Evolutionary conservation across 2,113 vertebrate species (phyloP), one percentile per base, ranked within the genome.

Genomic region (Myrmecobius fasciatus): DNA sequence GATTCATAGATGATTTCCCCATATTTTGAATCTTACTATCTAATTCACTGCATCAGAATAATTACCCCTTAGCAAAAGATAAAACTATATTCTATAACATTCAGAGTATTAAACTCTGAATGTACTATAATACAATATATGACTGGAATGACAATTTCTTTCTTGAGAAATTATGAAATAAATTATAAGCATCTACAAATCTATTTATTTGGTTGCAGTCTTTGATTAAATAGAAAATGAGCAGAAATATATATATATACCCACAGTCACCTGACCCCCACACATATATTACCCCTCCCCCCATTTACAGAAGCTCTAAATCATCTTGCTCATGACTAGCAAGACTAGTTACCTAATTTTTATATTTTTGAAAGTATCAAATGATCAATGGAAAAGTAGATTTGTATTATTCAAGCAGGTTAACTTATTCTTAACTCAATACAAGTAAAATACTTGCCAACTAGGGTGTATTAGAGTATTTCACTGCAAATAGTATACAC

Each of bases 361-460:
- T 20, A 43, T 43, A 83, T 83, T 83, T 83, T 24, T 83, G 24
- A 83, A n/a, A 83, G n/a, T n/a, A 83, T 43, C 31, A 93, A 94
- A 8, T 95, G 94, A 52, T 53, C 25, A 52, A 92, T 97, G 90
- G 89, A 92, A 95, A 96, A 95, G 43, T 49, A 94, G 95, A 90
- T 49, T 48, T 95, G 90, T 22, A 95, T 46, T 54, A 95, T 43
- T 14, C 47, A 54, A 60, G 92, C 28, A 96, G 52, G 91, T 24
- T 94, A 91, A n/a, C n/a, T n/a, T n/a, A n/a, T n/a, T 93, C 89
- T 53, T 53, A 96, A 94, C 2, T 12, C 60, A 94, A 91, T 49
- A 25, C 26, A 88, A 90, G 94, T 89, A 49, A 95, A 94, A 92
- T 88, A 94, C 91, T 94, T n/a, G 93, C 11, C 2, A 53, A 89